Evolutionary conservation across 2,113 vertebrate species (phyloP).

Genomic region (Hipposideros armiger): DNA sequence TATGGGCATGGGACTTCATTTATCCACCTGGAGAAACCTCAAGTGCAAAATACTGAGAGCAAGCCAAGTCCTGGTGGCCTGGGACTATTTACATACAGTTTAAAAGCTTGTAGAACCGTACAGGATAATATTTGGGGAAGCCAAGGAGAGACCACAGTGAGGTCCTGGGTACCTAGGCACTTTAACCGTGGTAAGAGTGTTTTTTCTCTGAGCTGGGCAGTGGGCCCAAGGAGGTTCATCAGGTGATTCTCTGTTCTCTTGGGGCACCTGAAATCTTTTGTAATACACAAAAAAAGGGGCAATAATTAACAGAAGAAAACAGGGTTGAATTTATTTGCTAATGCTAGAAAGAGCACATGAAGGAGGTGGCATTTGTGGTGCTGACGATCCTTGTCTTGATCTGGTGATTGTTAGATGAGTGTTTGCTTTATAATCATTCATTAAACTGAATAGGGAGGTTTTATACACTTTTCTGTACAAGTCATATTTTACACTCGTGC

Average conservation of each 20-base stretch:
- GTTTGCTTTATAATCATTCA: neutral
- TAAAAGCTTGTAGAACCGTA: neutral
- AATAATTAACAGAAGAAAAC: neutral
- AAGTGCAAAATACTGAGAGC: neutral
- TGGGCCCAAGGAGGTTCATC: neutral
- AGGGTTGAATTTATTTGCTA: neutral
- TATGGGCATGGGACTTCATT: neutral
- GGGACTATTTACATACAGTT: neutral
- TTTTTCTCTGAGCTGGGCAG: neutral
- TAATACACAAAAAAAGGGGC: neutral
- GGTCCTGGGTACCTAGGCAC: neutral
- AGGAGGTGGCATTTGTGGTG: neutral
- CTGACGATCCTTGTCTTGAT: neutral
- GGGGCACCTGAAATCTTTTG: neutral
- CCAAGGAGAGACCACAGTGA: too few species aligned
- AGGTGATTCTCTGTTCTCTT: neutral
- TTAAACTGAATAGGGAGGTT: neutral
- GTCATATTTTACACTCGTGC: neutral
- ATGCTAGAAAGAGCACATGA: neutral
- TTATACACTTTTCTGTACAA: neutral
- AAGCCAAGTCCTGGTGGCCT: neutral
- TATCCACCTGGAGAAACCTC: neutral
- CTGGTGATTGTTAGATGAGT: neutral
- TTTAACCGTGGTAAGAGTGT: fast-evolving
- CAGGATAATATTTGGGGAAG: neutral